Evolutionary conservation across 1,140 invertebrate genomes (phyloP).

Genomic region (Orchesella cincta): DNA sequence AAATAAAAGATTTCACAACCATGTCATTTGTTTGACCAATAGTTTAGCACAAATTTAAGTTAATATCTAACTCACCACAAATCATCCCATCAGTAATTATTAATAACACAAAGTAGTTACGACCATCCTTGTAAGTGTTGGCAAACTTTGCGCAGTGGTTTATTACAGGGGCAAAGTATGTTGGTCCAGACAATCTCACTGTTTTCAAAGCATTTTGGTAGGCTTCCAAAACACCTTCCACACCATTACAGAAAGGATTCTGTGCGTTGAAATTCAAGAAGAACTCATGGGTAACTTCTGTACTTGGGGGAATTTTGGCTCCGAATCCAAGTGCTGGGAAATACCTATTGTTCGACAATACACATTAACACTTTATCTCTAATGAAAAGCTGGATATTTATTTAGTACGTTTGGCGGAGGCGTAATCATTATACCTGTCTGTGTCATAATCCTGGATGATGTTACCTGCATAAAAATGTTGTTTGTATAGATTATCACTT

Average conservation of each 20-base stretch:
- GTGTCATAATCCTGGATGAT: constrained; percentile 64
- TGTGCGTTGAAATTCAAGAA: constrained; percentile 63
- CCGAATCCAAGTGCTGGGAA: constrained; percentile 63
- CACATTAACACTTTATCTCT: neutral
- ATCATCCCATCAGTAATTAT: constrained; percentile 58
- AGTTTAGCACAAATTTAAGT: neutral
- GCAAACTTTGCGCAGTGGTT: constrained; percentile 57
- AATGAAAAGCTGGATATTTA: too few species aligned
- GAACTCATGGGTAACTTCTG: constrained; percentile 63
- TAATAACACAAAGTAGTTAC: constrained; percentile 62
- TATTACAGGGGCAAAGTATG: constrained; percentile 61
- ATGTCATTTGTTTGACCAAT: neutral
- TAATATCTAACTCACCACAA: constrained; percentile 11
- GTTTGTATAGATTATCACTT: neutral
- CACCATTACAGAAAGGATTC: constrained; percentile 63
- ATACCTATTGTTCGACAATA: constrained; percentile 51
- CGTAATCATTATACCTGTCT: constrained; percentile 46
- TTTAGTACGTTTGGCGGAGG: neutral
- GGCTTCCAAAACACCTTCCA: constrained; percentile 59
- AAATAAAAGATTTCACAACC: neutral
- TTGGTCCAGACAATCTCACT: constrained; percentile 61
- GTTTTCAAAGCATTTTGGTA: constrained; percentile 58
- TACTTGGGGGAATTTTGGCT: constrained; percentile 60
- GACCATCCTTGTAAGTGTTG: constrained; percentile 54
- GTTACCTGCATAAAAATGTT: constrained; percentile 39